phyloP scores from a whole-genome alignment of 2,888 invertebrate species.

The Bursaphelenchus okinawaensis region DNA sequence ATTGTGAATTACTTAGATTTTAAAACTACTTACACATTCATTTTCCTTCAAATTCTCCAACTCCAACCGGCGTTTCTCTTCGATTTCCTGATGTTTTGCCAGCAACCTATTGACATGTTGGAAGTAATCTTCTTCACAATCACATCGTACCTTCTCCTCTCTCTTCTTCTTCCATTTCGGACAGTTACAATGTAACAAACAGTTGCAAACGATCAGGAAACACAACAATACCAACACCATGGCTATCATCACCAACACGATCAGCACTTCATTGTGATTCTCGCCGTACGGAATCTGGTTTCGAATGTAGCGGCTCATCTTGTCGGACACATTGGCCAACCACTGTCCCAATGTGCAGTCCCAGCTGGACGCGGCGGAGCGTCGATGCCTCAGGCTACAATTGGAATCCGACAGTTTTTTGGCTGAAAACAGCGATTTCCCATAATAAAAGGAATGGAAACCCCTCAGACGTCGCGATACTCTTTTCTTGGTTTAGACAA shows the following conservation, averaged over 20 bases:
- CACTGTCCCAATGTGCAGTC: neutral
- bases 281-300: neutral
- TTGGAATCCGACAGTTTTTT: neutral
- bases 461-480: no score
- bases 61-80: neutral
- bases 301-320: neutral
- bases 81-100: neutral
- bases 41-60: neutral
- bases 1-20: neutral
- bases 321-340: neutral
- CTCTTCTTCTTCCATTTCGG: neutral
- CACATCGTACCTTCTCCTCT: neutral
- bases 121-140: neutral
- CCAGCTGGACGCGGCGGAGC: neutral
- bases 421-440: no score
- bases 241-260: neutral
- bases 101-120: neutral
- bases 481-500: no score
- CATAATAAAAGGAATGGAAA: no score
- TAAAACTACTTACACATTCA: neutral
- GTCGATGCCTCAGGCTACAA: neutral
- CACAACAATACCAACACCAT: neutral
- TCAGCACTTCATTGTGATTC: neutral
- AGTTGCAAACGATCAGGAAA: neutral
- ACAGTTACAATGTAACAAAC: neutral